Conservation (phyloP, 2,888 invertebrate genomes). For the Leptarthrus brevirostris region DNA sequence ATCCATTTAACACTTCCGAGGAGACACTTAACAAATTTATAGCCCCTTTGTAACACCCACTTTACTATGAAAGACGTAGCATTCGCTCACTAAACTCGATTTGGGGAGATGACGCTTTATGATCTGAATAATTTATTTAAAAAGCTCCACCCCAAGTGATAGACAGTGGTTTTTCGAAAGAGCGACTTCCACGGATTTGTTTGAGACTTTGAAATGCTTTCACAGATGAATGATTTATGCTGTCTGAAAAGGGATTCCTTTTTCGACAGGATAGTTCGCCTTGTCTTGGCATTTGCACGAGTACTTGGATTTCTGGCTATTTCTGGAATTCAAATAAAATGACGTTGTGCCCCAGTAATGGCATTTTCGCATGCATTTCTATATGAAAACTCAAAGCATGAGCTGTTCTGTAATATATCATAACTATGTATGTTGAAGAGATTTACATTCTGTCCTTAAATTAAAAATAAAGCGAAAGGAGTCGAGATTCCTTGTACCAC, state of each 20-base stretch:
- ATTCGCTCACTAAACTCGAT: conserved; percentile 48
- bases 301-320: background rate
- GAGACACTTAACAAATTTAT: conserved; percentile 53
- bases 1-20: conserved; percentile 41
- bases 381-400: background rate
- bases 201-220: conserved; percentile 11
- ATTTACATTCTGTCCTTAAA: no score
- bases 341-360: background rate
- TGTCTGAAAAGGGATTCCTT: conserved; percentile 15
- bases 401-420: background rate
- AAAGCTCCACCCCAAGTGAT: conserved; percentile 50
- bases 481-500: no score
- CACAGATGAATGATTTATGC: conserved; percentile 34
- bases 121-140: conserved; percentile 54
- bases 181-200: conserved; percentile 36
- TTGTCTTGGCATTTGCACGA: background rate
- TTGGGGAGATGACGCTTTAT: conserved; percentile 52
- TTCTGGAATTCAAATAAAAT: conserved; percentile 21
- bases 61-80: conserved; percentile 27
- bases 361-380: conserved; percentile 18
- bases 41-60: conserved; percentile 45
- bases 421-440: background rate
- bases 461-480: no score
- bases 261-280: background rate
- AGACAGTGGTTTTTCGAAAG: conserved; percentile 20